Base-by-base conservation (phyloP, 2,797 vertebrate species). In the Myiothlypis chrysogaster region DNA sequence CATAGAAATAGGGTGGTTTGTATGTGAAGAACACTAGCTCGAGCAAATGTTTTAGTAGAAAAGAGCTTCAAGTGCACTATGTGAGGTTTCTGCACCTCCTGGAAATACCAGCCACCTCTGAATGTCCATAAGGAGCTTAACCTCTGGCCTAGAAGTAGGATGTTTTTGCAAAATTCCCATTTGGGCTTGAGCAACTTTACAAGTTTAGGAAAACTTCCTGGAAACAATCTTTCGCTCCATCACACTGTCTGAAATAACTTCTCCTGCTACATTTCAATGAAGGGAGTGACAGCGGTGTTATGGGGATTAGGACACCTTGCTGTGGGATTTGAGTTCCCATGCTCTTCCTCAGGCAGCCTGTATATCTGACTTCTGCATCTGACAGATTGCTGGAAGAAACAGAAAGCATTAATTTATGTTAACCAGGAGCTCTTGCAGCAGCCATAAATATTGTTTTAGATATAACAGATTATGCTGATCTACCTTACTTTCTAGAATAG, bases 281-380 rank as follows among this genome's bases (percentile, higher is more conserved):
- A 56, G n/a, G 43, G 37, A 19, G 12, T 3, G 9, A 25, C 0
- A 2, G 28, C 4, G 14, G 8, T n/a, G 14, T 25, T 43, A 10
- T 0, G 8, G 28, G 49, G 19, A 60, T 81, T 60, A 46, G 34
- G 37, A 46, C 46, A n/a, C 7, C 6, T 6, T 2, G 0, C 9
- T 34, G 32, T 20, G 76, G 32, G 60, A 12, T 70, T 46, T 17
- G 20, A 34, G 23, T 37, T 81, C 12, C 60, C 13, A 1, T 37
- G 34, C 10, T 52, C 37, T 41, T 81, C 73, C 57, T 90, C 37
- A 47, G 53, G 49, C 28, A 39, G 7, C 3, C 22, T 14, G 20
- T 56, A 46, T 53, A 49, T 89, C 73, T 37, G 64, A 72, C 12
- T 76, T 10, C 52, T 70, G 50, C 27, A 28, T 34, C 61, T 87